Percentiles rank a stretch among this genome's conserved stretches.
These are phyloP conservation scores for Peromyscus leucopus DNA, from an alignment of 2,113 vertebrate species.

Conservation along the genomic window DNA sequence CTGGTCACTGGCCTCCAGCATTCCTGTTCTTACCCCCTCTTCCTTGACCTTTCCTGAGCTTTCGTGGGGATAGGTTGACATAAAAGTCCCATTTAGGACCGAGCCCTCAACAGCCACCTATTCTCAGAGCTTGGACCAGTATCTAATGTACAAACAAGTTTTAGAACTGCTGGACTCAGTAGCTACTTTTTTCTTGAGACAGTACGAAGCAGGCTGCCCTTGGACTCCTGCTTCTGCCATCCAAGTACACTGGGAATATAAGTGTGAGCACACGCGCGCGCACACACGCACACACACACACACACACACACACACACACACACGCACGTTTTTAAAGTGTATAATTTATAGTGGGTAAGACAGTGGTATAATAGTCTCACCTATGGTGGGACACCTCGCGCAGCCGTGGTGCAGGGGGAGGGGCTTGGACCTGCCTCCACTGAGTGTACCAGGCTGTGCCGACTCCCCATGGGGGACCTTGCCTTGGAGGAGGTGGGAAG, in stretches of 20 bases:
- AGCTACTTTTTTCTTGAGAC: background rate
- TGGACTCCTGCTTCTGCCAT: background rate
- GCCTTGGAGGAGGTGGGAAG: too few species aligned
- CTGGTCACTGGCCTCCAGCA: background rate
- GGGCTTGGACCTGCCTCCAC: too few species aligned
- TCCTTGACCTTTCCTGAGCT: too few species aligned
- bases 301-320: too few species aligned
- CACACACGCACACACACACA: too few species aligned
- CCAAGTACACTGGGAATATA: background rate
- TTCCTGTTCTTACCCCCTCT: background rate
- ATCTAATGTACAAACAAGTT: background rate
- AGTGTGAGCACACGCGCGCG: too few species aligned
- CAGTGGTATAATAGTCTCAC: background rate
- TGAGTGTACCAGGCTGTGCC: too few species aligned
- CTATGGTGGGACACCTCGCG: too few species aligned
- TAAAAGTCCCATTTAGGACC: background rate
- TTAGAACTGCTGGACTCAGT: background rate
- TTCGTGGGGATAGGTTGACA: background rate
- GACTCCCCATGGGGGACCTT: too few species aligned
- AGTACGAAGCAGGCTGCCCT: background rate
- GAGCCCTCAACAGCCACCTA: background rate
- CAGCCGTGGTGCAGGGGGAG: too few species aligned
- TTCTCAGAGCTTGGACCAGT: background rate
- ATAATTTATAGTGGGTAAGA: background rate
- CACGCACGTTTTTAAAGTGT: background rate